A percentile compares a stretch with the other conserved stretches of the same genome.
phyloP scores from a whole-genome alignment of 2,113 vertebrate genomes.

The Pitta sordida region DNA sequence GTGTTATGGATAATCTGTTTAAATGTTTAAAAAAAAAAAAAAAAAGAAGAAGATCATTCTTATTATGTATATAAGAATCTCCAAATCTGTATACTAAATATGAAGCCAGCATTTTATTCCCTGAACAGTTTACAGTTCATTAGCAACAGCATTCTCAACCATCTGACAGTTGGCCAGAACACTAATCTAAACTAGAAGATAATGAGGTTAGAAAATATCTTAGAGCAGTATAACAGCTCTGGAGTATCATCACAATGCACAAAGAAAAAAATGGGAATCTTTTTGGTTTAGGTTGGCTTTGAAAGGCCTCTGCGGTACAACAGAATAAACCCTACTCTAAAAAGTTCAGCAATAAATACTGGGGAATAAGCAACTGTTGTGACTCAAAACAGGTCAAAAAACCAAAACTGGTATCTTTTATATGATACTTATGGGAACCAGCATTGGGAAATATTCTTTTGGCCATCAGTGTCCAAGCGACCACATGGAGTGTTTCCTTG shows the following conservation, averaged over 20 bases:
- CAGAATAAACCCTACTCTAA: background rate
- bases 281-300: background rate
- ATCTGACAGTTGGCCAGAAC: slow-evolving; percentile 49
- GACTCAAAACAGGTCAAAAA: background rate
- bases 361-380: background rate
- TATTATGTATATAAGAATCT: background rate
- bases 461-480: background rate
- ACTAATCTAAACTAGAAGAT: slow-evolving; percentile 42
- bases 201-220: slow-evolving; percentile 59
- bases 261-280: slow-evolving; percentile 27
- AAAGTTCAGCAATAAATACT: background rate
- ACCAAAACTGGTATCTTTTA: background rate
- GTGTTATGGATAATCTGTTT: background rate
- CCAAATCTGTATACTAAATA: background rate
- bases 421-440: background rate
- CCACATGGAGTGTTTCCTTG: background rate
- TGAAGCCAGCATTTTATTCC: slow-evolving; percentile 47
- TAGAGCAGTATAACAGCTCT: slow-evolving; percentile 19
- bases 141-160: slow-evolving; percentile 31
- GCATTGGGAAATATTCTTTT: background rate
- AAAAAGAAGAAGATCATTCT: background rate
- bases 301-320: background rate
- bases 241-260: slow-evolving; percentile 8
- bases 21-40: background rate
- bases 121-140: slow-evolving; percentile 47